A percentile compares a stretch with the other conserved stretches of the same genome.
phyloP scores from a whole-genome alignment of 2,113 vertebrate genomes.

The Upupa epops region DNA sequence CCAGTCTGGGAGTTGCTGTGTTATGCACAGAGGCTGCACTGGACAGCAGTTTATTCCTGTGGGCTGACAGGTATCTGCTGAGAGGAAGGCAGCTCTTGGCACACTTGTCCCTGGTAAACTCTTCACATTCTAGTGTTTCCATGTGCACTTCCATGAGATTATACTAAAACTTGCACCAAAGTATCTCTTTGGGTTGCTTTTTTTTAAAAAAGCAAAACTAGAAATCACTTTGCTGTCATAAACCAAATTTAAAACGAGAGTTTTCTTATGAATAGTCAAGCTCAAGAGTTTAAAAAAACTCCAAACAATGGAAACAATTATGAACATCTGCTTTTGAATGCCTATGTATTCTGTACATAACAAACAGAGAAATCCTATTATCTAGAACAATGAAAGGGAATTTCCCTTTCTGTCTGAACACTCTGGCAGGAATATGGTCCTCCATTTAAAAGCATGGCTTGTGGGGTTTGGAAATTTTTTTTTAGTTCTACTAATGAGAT shows the following conservation, averaged over 20 bases:
- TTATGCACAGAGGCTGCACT: not conserved
- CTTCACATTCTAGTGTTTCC: not conserved
- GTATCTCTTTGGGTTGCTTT: not conserved
- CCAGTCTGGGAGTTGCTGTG: not conserved
- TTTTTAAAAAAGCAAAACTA: not conserved
- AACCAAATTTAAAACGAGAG: not conserved
- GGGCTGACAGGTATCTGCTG: not conserved
- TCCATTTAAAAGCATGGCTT: constrained; percentile 19
- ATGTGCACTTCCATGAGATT: not conserved
- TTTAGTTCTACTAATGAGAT: not conserved
- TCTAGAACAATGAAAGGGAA: constrained; percentile 46
- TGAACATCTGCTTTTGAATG: constrained; percentile 28
- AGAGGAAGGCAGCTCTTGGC: not conserved
- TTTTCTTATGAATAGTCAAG: constrained; percentile 36
- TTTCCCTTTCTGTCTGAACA: constrained; percentile 40
- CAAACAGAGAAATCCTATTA: constrained; percentile 47
- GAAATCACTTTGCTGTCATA: constrained; percentile 45
- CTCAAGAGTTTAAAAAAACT: constrained; percentile 20
- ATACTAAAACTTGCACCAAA: not conserved
- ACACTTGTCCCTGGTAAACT: not conserved
- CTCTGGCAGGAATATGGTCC: not conserved
- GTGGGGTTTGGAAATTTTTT: not conserved
- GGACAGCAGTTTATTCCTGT: not conserved
- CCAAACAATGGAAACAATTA: constrained; percentile 5
- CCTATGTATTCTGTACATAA: constrained; percentile 61